Evolutionary conservation across 2,113 vertebrate genomes (phyloP).

Genomic region (Anarrhichthys ocellatus): DNA sequence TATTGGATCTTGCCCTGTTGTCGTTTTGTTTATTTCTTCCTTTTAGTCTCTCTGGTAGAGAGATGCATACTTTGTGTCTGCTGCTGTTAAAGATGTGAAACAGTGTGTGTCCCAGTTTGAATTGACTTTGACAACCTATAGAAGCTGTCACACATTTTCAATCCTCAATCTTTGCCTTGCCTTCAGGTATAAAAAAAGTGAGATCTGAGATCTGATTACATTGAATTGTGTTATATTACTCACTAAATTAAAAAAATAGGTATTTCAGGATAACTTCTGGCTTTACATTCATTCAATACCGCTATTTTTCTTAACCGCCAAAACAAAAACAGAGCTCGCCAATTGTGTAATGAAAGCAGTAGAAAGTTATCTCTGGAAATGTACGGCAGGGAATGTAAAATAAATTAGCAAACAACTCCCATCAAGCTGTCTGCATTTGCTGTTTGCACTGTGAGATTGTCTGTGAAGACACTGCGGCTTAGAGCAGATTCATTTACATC

Average conservation of each 20-base stretch:
- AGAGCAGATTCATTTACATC: conserved; percentile 26
- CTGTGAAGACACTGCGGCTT: conserved; percentile 28
- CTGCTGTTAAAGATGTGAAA: conserved; percentile 17
- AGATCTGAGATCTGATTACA: conserved; percentile 5
- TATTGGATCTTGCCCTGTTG: conserved; percentile 33
- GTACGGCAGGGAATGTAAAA: conserved; percentile 11
- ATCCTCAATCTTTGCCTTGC: neutral
- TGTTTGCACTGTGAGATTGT: conserved; percentile 21
- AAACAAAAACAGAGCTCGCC: conserved; percentile 1
- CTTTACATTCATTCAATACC: neutral
- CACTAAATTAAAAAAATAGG: neutral
- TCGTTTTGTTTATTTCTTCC: conserved; percentile 13
- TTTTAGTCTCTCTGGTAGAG: conserved; percentile 21
- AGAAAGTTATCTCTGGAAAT: conserved; percentile 13
- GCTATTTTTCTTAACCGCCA: neutral
- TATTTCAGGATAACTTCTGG: neutral
- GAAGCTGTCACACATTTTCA: conserved; percentile 23
- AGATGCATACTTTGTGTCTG: conserved; percentile 15
- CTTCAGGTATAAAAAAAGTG: neutral
- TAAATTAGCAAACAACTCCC: conserved; percentile 35
- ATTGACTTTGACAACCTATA: conserved; percentile 30
- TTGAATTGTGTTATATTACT: conserved; percentile 20
- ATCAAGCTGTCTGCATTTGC: conserved; percentile 35
- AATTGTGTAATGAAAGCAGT: conserved; percentile 19
- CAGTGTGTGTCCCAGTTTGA: conserved; percentile 10